phyloP scores from a whole-genome alignment of 2,113 vertebrate genomes.

The Dromiciops gliroides region DNA sequence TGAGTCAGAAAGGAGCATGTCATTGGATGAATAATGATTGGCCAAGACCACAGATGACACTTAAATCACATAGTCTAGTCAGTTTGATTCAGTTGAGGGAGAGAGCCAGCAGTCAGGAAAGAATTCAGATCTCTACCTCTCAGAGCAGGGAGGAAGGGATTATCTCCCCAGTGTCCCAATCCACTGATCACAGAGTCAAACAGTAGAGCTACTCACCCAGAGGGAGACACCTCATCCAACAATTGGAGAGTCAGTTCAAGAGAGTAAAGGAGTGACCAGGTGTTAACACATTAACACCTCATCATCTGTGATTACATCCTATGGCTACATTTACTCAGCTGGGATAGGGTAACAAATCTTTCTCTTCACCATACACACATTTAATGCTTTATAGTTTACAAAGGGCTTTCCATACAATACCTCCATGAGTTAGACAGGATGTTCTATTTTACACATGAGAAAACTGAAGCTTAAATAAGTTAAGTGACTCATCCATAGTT shows the following conservation, averaged over 20 bases:
- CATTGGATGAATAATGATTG: neutral
- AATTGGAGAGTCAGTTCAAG: too few relatives aligned
- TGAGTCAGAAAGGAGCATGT: neutral
- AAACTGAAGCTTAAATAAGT: neutral
- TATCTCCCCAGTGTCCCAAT: neutral
- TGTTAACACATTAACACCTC: neutral
- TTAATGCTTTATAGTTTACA: neutral
- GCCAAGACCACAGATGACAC: neutral
- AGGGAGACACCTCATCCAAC: neutral
- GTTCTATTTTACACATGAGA: neutral
- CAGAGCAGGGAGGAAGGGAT: neutral
- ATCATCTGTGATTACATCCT: neutral
- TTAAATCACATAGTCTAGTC: neutral
- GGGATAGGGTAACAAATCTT: neutral
- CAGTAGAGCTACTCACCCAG: neutral
- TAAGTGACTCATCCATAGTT: neutral
- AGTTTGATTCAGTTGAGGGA: neutral
- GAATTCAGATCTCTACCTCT: neutral
- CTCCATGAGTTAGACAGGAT: neutral
- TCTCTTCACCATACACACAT: neutral
- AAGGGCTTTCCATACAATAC: neutral
- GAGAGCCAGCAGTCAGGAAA: neutral
- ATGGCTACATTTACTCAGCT: neutral
- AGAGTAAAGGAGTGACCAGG: neutral
- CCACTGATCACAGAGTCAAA: neutral